Base-by-base conservation (phyloP, 2,797 vertebrate species). In the Microchirus variegatus region DNA sequence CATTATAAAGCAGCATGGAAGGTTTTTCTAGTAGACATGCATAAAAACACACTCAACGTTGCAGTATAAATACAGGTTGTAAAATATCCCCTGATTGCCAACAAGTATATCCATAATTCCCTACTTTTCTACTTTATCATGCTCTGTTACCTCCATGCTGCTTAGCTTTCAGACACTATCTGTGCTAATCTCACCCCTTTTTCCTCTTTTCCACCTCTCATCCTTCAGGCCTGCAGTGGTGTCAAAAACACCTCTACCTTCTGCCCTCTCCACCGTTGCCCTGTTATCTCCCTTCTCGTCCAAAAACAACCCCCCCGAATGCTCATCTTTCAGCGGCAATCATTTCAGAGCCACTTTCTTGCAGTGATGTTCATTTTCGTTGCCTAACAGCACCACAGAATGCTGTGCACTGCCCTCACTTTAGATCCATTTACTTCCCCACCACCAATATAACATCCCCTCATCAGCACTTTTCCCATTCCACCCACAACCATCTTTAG, bases 251-350 rank as follows among this genome's bases (percentile, higher is more conserved):
- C 75, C 73, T 82, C 70, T 73, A 65, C 75, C 69, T 59, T 72
- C 68, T 73, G 63, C 68, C 73, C 65, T 75, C 75, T 70, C 66
- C 80, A 63, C 74, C 57, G 68, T 55, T 57, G 71, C 60, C 41
- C 66, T 55, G 62, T 81, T 87, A 85, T 84, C 66, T 75, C 59
- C 53, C 62, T 68, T 52, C 68, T 81, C 78, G 71, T 84, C 78
- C 73, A 77, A 77, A 77, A 86, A 82, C 69, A 84, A 75, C 53
- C 77, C 71, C 81, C 80, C 62, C 73, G 75, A 80, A 78, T 74
- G 68, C 60, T 81, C 82, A 82, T 78, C 82, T 80, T 84, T 89
- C 82, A 85, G 76, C 50, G 72, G 70, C 64, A 77, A 79, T 89
- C 80, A 82, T 83, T 81, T 81, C 80, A 83, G 59, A 82, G 56